Base-by-base conservation (phyloP, 2,113 vertebrate species). In the Accipiter cooperii region DNA sequence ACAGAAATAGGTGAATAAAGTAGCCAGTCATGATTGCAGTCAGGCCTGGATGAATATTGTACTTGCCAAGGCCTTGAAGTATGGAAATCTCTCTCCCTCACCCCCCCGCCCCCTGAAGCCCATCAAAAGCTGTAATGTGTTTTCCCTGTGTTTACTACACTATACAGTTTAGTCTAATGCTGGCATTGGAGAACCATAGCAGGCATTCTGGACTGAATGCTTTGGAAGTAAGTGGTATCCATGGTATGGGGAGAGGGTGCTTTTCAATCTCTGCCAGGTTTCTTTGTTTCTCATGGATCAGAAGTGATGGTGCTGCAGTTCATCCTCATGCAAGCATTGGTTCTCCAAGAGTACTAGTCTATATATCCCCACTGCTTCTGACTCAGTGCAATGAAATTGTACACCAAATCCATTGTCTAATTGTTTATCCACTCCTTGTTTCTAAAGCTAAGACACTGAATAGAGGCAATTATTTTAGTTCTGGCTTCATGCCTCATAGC, bases 381-480 rank as follows among this genome's bases (percentile, higher is more conserved):
- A 82, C 68, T 94, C 76, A 33, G 46, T 73, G 75, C 91, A 95
- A 7, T 88, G 69, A 84, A 92, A 88, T 44, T 60, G 55, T 49
- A 90, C 83, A 93, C 81, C 93, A 88, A 88, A 65, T 10, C 55
- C 76, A 84, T 95, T 97, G 93, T 96, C 74, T 75, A 47, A 90
- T 89, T 97, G 81, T 85, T 83, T 84, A 77, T 78, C 93, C 79
- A 61, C 46, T 87, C 44, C 86, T 94, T 63, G 24, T 86, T 91
- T 81, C 69, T 92, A 51, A 93, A 92, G 84, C 84, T 31, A 64
- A 90, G 44, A 78, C 36, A n/a, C 60, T 97, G 92, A 97, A 97
- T 95, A 80, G 96, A 95, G 31, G 96, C 95, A 90, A 96, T 97
- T 97, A 77, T 96, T 97, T 29, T 64, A 75, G 87, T 40, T 90